These are phyloP conservation scores for Alviniconcha marisindica DNA, from an alignment of 1,140 invertebrate species.

Conservation along the genomic window DNA sequence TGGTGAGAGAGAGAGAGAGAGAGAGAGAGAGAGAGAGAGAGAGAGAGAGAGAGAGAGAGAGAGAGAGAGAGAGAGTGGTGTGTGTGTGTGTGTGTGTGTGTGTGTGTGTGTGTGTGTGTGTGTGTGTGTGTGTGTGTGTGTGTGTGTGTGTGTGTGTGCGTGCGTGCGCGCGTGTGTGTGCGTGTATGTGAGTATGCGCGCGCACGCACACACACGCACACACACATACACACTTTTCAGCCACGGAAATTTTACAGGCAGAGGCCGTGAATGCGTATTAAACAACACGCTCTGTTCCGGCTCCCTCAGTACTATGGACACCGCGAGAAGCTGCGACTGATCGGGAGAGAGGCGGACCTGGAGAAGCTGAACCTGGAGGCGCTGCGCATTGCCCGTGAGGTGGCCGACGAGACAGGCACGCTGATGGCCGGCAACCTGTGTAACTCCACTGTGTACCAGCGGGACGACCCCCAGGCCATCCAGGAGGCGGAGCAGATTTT, in stretches of 20 bases:
- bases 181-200: background rate
- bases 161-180: background rate
- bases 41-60: too few relatives aligned
- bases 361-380: constrained; percentile 62
- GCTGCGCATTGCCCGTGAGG: constrained; percentile 60
- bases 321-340: constrained; percentile 60
- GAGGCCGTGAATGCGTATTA: too few relatives aligned
- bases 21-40: too few relatives aligned
- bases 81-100: constrained; percentile 13
- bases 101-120: background rate
- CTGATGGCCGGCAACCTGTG: constrained; percentile 68
- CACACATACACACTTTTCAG: too few relatives aligned
- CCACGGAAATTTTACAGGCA: too few relatives aligned
- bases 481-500: constrained; percentile 46
- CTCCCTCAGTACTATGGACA: constrained; percentile 72
- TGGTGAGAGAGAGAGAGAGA: too few relatives aligned
- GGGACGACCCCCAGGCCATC: constrained; percentile 43
- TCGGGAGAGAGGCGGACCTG: constrained; percentile 61
- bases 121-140: background rate
- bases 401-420: constrained; percentile 60
- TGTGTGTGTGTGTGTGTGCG: constrained; percentile 10
- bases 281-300: too few relatives aligned
- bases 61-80: too few relatives aligned
- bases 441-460: constrained; percentile 59
- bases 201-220: background rate